phyloP scores from a whole-genome alignment of 2,797 vertebrate genomes.

The Rallus crepitans region DNA sequence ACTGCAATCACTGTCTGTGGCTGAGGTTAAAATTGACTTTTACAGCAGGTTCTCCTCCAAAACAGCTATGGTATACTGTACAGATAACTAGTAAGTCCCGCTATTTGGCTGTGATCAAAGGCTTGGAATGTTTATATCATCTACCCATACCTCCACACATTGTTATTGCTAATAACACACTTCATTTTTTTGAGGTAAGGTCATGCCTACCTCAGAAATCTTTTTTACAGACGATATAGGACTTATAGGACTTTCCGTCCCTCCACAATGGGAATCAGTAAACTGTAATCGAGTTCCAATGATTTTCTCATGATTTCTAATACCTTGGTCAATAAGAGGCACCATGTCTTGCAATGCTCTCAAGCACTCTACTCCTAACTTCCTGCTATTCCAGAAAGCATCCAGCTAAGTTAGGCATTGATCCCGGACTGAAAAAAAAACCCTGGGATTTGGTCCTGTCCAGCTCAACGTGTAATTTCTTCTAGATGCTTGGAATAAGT shows the following conservation, averaged over 20 bases:
- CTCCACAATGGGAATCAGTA: not conserved
- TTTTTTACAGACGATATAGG: not conserved
- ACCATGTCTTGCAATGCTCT: not conserved
- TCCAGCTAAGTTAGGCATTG: not conserved
- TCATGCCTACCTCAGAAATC: not conserved
- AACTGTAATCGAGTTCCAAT: not conserved
- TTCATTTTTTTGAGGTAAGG: not conserved
- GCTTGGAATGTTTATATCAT: not conserved
- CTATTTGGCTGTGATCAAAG: not conserved
- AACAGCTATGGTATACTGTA: not conserved
- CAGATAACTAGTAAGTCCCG: not conserved
- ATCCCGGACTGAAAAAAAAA: not conserved
- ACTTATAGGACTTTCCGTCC: not conserved
- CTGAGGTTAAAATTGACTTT: not conserved
- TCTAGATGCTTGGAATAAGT: not conserved
- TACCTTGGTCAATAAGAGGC: not conserved
- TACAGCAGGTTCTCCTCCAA: not conserved
- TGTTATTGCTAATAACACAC: not conserved
- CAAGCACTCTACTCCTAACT: not conserved
- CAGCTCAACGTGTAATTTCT: not conserved
- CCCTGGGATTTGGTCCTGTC: not conserved
- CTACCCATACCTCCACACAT: not conserved
- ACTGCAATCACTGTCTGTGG: not conserved
- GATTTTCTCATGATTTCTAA: not conserved
- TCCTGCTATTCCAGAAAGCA: not conserved